Evolutionary conservation across 2,113 vertebrate genomes (phyloP), one percentile per base, ranked within the genome.

Genomic region (Thymallus thymallus): DNA sequence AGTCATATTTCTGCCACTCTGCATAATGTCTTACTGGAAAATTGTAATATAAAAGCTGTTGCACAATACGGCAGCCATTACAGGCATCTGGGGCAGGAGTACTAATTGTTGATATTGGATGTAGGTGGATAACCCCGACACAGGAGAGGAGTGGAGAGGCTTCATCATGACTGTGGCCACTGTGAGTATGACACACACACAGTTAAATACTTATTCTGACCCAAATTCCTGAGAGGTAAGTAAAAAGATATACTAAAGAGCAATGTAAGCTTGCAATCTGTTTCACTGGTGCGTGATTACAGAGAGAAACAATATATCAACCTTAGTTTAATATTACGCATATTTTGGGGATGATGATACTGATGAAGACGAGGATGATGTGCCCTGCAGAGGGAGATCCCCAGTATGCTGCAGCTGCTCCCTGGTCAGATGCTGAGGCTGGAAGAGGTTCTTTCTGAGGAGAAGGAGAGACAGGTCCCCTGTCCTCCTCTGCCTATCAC

Each of bases 131-230:
- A 92, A 88, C 67, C 74, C 78, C 35, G 92, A 94, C 79, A 77
- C 61, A 72, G 92, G 86, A 56, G 93, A 93, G 76, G 90, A 91
- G 80, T 96, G 95, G 95, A 93, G 90, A 77, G 86, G 90, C 0
- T 95, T 92, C 83, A 94, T 96, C 86, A 82, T 93, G 75, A 95
- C 95, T 0, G 86, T 95, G 63, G 89, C 87, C 69, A 86, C 92
- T 81, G 95, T 95, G 90, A 71, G 88, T 58, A 20, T 24, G 10
- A 41, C 35, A 41, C 35, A 41, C 7, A 7, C 35, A 41, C 35
- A 1, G 9, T 41, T 41, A 12, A 41, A 41, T 41, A 41, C 35
- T 41, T 41, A 10, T 41, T 41, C 9, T 41, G 35, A 41, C 35
- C 35, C 35, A 41, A 7, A 41, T 10, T 10, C 35, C 7, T 10